Percentiles rank a stretch among this genome's conserved stretches.
These are phyloP conservation scores for Hermatobates lingyangjiaoensis DNA, from an alignment of 1,140 invertebrate species.

Conservation along the genomic window DNA sequence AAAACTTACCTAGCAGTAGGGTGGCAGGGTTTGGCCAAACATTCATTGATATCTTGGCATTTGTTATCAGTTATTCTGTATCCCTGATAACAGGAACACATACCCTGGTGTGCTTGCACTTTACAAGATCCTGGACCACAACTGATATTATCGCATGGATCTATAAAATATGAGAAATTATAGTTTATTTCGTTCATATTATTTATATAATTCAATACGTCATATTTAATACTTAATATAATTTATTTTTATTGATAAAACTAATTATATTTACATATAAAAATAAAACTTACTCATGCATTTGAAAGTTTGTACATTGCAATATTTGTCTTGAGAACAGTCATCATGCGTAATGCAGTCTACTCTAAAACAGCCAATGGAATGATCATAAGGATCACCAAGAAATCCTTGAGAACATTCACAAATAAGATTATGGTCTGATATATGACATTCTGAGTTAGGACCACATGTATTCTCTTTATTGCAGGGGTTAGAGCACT, in stretches of 20 bases:
- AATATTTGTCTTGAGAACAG: conserved; percentile 52
- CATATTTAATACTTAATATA: neutral
- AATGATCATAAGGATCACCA: conserved; percentile 52
- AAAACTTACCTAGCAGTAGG: conserved; percentile 38
- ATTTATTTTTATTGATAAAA: conserved; percentile 6
- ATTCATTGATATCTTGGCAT: conserved; percentile 70
- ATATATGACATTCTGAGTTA: conserved; percentile 48
- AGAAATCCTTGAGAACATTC: conserved; percentile 56
- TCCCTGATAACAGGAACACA: conserved; percentile 55
- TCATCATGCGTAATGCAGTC: conserved; percentile 60
- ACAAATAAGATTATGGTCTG: conserved; percentile 47
- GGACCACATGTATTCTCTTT: conserved; percentile 39
- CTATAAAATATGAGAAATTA: conserved; percentile 23
- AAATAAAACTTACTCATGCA: conserved; percentile 56
- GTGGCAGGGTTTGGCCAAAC: conserved; percentile 54
- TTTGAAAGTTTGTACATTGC: conserved; percentile 50
- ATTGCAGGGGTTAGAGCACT: conserved; percentile 57
- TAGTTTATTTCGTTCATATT: neutral
- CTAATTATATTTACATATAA: conserved; percentile 16
- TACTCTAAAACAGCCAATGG: conserved; percentile 59
- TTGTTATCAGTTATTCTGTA: conserved; percentile 38
- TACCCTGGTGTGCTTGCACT: conserved; percentile 42
- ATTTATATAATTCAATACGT: neutral
- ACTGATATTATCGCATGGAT: conserved; percentile 50
- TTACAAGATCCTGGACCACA: conserved; percentile 56